phyloP scores from a whole-genome alignment of 2,888 invertebrate genomes.

The Hipparchia semele region DNA sequence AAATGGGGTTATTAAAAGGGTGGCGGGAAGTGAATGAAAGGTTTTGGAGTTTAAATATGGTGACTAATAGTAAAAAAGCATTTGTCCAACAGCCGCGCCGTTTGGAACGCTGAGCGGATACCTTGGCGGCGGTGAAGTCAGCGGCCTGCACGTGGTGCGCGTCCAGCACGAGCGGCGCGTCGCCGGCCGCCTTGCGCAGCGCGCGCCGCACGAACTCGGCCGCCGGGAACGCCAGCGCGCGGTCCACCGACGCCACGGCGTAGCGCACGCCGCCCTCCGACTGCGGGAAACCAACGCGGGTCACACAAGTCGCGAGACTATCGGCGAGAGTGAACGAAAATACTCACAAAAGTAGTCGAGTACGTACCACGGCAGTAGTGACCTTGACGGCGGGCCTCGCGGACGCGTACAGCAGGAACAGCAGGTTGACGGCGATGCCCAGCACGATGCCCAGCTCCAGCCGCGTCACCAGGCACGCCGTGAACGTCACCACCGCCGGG shows the following conservation, averaged over 20 bases:
- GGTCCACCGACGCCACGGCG: conserved; percentile 86
- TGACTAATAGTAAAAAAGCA: too few relatives aligned
- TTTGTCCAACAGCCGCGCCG: too few relatives aligned
- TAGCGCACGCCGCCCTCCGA: conserved; percentile 70
- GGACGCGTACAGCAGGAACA: conserved; percentile 92
- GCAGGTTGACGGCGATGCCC: conserved; percentile 90
- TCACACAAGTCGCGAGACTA: background rate
- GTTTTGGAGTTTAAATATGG: too few relatives aligned
- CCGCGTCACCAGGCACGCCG: conserved; percentile 90
- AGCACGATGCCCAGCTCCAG: conserved; percentile 94
- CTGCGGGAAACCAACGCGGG: conserved; percentile 45
- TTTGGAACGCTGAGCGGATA: conserved; percentile 48
- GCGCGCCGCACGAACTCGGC: conserved; percentile 89
- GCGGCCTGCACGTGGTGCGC: conserved; percentile 91
- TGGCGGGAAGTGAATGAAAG: too few relatives aligned
- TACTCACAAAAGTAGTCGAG: too few relatives aligned
- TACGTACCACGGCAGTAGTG: conserved; percentile 84
- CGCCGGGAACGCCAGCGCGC: conserved; percentile 90
- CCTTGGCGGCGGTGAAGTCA: conserved; percentile 91
- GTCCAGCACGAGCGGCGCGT: conserved; percentile 89
- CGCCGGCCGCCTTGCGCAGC: conserved; percentile 87
- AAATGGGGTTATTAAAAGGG: too few relatives aligned
- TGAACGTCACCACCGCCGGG: conserved; percentile 91
- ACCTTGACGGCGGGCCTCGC: conserved; percentile 91
- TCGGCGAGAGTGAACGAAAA: too few relatives aligned